Evolutionary conservation across 2,888 invertebrate species (phyloP).

Genomic region (Stramonita haemastoma): DNA sequence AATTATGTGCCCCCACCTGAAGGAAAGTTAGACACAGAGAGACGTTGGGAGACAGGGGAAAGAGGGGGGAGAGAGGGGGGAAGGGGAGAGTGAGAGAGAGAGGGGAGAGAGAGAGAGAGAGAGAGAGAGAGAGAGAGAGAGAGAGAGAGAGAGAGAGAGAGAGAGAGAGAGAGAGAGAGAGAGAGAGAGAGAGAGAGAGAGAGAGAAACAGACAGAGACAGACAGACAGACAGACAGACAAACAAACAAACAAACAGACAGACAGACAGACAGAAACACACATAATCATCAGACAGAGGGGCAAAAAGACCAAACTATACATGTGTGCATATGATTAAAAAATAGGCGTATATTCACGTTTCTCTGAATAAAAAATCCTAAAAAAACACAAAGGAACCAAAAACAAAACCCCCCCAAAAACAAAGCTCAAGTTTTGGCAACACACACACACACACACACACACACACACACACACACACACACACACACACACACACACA

Average conservation of each 20-base stretch:
- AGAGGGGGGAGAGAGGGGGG: background rate
- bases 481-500: too few species aligned
- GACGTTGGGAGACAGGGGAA: background rate
- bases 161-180: conserved; percentile 17
- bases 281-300: too few species aligned
- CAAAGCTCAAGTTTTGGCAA: too few species aligned
- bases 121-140: background rate
- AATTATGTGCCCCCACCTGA: background rate
- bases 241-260: background rate
- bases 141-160: conserved; percentile 13
- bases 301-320: too few species aligned
- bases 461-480: too few species aligned
- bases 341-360: too few species aligned
- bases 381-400: too few species aligned
- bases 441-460: too few species aligned
- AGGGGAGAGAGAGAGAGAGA: background rate
- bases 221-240: background rate
- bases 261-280: too few species aligned
- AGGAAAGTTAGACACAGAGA: background rate
- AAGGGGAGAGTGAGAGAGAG: background rate
- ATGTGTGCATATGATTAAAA: too few species aligned
- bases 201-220: background rate
- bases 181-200: conserved; percentile 11
- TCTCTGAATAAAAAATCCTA: too few species aligned
- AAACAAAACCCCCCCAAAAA: too few species aligned